Evolutionary conservation across 2,888 invertebrate genomes (phyloP).

Genomic region (Steromphala cineraria): DNA sequence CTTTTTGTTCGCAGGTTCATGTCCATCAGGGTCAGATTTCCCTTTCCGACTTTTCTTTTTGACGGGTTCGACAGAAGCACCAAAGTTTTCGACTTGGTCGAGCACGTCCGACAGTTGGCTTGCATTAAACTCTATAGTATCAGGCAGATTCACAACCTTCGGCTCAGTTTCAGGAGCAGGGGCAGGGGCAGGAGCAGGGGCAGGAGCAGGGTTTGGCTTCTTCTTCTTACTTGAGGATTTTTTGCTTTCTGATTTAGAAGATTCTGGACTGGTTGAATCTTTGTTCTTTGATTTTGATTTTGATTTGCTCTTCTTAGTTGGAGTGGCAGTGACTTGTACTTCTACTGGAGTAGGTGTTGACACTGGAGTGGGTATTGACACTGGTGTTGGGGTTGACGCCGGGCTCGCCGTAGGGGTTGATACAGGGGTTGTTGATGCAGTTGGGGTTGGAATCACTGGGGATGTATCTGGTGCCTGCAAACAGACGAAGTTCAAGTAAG

Average conservation of each 20-base stretch:
- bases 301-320: conserved; percentile 11
- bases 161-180: conserved; percentile 29
- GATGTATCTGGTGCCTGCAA: not conserved
- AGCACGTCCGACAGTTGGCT: conserved; percentile 68
- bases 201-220: conserved; percentile 1
- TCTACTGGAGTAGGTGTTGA: not conserved
- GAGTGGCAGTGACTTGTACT: not conserved
- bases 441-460: not conserved
- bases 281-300: conserved; percentile 33
- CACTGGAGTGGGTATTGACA: not conserved
- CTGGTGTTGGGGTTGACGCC: not conserved
- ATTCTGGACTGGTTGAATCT: not conserved
- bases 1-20: conserved; percentile 52
- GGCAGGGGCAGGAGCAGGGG: not conserved
- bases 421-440: not conserved
- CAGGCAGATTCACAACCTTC: conserved; percentile 51
- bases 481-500: not conserved
- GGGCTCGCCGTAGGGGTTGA: not conserved
- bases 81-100: conserved; percentile 70
- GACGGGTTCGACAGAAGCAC: conserved; percentile 23
- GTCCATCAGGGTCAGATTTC: conserved; percentile 41
- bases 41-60: conserved; percentile 39
- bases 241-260: conserved; percentile 14
- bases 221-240: conserved; percentile 36
- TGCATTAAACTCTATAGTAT: conserved; percentile 66